Percentiles rank a stretch among this genome's conserved stretches.
Conservation (phyloP, 2,797 vertebrate genomes). For the Melanotaenia pygmaea region DNA sequence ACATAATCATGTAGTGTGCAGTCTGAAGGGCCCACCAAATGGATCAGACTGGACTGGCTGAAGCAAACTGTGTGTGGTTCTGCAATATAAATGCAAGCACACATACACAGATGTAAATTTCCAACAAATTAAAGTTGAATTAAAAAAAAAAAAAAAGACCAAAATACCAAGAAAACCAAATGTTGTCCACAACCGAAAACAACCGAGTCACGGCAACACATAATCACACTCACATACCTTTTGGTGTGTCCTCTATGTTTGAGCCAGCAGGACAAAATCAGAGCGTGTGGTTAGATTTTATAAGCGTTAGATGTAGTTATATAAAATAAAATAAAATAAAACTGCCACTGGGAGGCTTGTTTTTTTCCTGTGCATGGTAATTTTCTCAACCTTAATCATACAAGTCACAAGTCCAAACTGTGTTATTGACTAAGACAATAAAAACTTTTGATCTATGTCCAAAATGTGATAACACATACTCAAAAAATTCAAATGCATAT, state of each 20-base stretch:
- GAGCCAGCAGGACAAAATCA: conserved; percentile 55
- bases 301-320: not conserved
- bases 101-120: conserved; percentile 1
- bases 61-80: conserved; percentile 90
- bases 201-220: not conserved
- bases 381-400: not conserved
- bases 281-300: conserved; percentile 19
- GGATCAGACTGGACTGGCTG: conserved; percentile 96
- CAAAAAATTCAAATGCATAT: not conserved
- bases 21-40: conserved; percentile 93
- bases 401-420: not conserved
- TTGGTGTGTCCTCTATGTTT: conserved; percentile 81
- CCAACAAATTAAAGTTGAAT: not conserved
- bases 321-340: not conserved
- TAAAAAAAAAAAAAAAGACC: not conserved
- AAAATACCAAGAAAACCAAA: not conserved
- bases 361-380: not conserved
- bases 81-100: conserved; percentile 63
- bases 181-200: not conserved
- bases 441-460: not conserved
- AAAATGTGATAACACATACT: not conserved
- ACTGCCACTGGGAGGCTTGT: too few species aligned
- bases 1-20: conserved; percentile 92
- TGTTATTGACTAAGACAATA: not conserved
- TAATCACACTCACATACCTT: conserved; percentile 76